Evolutionary conservation across 2,113 vertebrate genomes (phyloP).

Genomic region (Nipponia nippon): DNA sequence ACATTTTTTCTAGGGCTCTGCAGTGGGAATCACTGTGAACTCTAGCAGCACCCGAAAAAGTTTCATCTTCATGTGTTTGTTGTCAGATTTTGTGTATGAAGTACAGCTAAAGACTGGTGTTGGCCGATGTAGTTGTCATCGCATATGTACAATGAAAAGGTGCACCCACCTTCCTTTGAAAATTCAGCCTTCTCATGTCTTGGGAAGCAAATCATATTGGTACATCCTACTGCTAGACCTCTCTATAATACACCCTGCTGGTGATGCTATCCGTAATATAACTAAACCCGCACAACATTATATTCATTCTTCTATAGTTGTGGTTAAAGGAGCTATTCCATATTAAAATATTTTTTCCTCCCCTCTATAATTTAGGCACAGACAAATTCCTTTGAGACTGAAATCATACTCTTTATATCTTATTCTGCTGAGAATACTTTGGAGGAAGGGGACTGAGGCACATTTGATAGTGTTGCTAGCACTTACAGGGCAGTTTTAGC

Average conservation of each 20-base stretch:
- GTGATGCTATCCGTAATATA: neutral
- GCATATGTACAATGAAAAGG: neutral
- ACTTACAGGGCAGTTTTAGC: neutral
- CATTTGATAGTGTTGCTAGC: neutral
- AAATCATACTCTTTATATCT: neutral
- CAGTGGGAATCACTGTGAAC: conserved; percentile 7
- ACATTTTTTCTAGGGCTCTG: conserved; percentile 34
- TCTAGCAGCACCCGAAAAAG: neutral
- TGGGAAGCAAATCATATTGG: neutral
- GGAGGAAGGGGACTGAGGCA: neutral
- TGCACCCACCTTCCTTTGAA: neutral
- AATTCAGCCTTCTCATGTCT: neutral
- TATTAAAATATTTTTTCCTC: neutral
- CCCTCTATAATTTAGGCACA: neutral
- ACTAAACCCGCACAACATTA: neutral
- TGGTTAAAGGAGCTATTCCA: neutral
- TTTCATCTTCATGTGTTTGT: neutral
- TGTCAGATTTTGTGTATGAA: neutral
- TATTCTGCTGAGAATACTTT: neutral
- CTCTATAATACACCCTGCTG: neutral
- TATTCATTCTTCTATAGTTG: neutral
- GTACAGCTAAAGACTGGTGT: neutral
- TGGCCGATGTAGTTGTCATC: neutral
- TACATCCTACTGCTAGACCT: neutral
- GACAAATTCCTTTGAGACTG: conserved; percentile 11